These are phyloP conservation scores for Platypus cylindrus DNA, from an alignment of 2,888 invertebrate species.

Conservation along the genomic window DNA sequence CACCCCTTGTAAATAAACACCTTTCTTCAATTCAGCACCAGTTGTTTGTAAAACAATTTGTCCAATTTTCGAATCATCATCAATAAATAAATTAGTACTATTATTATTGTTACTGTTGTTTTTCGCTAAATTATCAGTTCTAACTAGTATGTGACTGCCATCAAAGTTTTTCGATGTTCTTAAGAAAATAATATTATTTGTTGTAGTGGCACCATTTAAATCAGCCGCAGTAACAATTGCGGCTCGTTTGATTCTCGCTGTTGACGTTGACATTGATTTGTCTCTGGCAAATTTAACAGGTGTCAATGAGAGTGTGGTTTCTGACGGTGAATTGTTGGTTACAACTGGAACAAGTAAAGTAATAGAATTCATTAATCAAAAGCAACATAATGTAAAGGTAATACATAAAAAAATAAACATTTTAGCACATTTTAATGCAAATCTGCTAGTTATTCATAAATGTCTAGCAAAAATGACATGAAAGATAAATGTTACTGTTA, in stretches of 20 bases:
- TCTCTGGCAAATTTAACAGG: slow-evolving; percentile 7
- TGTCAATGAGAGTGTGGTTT: slow-evolving; percentile 9
- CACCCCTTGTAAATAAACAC: slow-evolving; percentile 32
- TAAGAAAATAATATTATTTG: slow-evolving; percentile 31
- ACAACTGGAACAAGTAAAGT: no score
- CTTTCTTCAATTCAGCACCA: slow-evolving; percentile 26
- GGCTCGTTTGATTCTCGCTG: slow-evolving; percentile 11
- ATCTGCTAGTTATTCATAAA: no score
- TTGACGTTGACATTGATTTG: slow-evolving; percentile 11
- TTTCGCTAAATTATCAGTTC: slow-evolving; percentile 26
- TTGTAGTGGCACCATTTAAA: no score
- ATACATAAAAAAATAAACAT: no score
- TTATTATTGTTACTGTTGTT: no score
- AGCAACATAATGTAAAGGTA: no score
- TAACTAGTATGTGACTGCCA: slow-evolving; percentile 29
- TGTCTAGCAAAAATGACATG: no score
- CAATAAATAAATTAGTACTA: slow-evolving; percentile 26
- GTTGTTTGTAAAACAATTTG: slow-evolving; percentile 33
- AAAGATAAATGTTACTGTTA: no score
- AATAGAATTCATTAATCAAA: no score
- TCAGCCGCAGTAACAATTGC: slow-evolving; percentile 11
- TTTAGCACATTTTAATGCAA: no score
- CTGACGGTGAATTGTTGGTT: no score
- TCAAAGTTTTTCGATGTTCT: slow-evolving; percentile 28
- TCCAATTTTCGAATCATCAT: slow-evolving; percentile 27